phyloP scores from a whole-genome alignment of 2,888 invertebrate species.

The Rotaria sp. region DNA sequence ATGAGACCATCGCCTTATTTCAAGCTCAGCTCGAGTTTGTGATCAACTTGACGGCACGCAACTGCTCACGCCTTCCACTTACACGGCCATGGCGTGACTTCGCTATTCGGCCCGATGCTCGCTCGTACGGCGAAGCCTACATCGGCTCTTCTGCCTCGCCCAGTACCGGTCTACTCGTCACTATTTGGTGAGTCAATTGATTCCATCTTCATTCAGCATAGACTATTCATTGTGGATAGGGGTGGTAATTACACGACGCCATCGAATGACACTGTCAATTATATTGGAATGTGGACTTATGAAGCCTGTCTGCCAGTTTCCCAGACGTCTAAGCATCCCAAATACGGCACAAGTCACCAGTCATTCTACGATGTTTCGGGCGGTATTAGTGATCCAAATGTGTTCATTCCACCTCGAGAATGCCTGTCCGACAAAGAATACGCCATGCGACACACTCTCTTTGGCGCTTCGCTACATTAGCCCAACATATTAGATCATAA shows the following conservation, averaged over 20 bases:
- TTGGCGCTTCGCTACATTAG: background rate
- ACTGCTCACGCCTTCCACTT: conserved; percentile 28
- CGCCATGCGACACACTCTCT: background rate
- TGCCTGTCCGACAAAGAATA: background rate
- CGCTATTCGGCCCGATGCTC: conserved; percentile 35
- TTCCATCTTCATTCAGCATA: background rate
- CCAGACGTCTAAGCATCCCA: background rate
- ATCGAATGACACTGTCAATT: conserved; percentile 29
- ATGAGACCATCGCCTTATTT: conserved; percentile 35
- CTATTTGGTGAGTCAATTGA: conserved; percentile 18
- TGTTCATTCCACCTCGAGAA: conserved; percentile 37
- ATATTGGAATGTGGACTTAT: conserved; percentile 34
- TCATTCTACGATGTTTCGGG: conserved; percentile 30
- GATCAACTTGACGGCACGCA: conserved; percentile 29
- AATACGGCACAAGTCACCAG: background rate
- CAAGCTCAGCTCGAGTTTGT: conserved; percentile 31
- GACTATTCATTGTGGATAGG: background rate
- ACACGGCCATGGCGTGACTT: conserved; percentile 36
- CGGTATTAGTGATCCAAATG: conserved; percentile 40
- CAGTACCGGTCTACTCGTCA: conserved; percentile 19
- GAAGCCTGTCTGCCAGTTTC: conserved; percentile 34
- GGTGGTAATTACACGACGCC: background rate
- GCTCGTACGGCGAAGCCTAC: conserved; percentile 34
- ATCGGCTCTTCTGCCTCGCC: conserved; percentile 33
- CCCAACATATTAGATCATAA: no score